Evolutionary conservation across 92 coral and sea anemone genomes (phyloP).

Genomic region (Heteractis magnifica): DNA sequence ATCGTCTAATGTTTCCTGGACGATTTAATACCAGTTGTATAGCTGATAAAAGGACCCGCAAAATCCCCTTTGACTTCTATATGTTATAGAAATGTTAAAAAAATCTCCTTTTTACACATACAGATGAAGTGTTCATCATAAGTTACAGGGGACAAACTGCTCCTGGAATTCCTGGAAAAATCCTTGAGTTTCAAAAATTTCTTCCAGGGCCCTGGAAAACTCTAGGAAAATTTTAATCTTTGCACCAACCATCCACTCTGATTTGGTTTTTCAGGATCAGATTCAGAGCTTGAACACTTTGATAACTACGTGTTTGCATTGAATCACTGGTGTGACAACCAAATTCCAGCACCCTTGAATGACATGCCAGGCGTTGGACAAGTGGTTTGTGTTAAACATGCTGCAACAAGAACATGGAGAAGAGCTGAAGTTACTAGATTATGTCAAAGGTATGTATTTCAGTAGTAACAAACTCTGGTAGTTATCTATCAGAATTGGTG

Average conservation of each 20-base stretch:
- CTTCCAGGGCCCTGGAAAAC: too few species aligned
- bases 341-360: conserved; percentile 26
- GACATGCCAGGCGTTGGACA: conserved; percentile 60
- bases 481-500: too few species aligned
- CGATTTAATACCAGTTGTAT: neutral
- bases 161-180: too few species aligned
- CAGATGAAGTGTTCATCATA: too few species aligned
- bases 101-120: too few species aligned
- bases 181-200: too few species aligned
- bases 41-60: too few species aligned
- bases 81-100: too few species aligned
- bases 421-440: conserved; percentile 79
- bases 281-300: conserved; percentile 63
- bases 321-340: conserved; percentile 75
- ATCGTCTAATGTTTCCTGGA: neutral
- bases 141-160: too few species aligned
- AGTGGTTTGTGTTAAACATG: conserved; percentile 68
- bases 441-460: conserved; percentile 50
- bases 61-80: too few species aligned
- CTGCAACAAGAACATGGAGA: conserved; percentile 58
- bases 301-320: conserved; percentile 66
- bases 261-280: conserved; percentile 40
- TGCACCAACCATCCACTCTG: neutral
- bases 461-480: too few species aligned
- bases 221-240: too few species aligned